Conservation (phyloP, 2,113 vertebrate species). For the Pedionomus torquatus region DNA sequence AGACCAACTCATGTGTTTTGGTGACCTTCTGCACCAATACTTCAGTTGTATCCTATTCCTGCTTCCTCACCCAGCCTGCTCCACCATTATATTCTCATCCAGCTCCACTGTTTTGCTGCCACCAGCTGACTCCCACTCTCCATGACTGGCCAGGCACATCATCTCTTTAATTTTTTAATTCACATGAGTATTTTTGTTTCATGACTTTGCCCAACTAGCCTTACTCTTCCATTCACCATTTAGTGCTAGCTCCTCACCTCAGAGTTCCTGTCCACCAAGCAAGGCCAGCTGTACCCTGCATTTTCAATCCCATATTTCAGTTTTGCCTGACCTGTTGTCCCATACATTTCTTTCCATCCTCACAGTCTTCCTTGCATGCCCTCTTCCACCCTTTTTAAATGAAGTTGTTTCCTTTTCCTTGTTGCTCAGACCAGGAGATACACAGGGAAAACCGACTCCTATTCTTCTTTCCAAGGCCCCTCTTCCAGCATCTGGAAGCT, state of each 20-base stretch:
- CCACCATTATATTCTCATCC: not conserved
- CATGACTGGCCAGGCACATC: not conserved
- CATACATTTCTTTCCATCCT: not conserved
- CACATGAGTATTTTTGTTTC: not conserved
- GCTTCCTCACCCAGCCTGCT: not conserved
- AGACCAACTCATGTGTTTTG: not conserved
- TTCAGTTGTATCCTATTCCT: not conserved
- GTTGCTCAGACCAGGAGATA: not conserved
- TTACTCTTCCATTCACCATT: not conserved
- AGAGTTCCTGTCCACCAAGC: not conserved
- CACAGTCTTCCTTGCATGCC: not conserved
- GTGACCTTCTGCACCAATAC: not conserved
- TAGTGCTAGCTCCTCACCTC: not conserved
- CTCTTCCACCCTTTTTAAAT: not conserved
- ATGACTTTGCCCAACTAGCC: not conserved
- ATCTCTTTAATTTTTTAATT: not conserved
- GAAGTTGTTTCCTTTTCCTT: not conserved
- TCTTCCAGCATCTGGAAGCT: conserved; percentile 23
- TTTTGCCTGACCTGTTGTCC: not conserved
- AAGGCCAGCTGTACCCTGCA: not conserved
- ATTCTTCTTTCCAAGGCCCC: not conserved
- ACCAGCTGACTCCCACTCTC: not conserved
- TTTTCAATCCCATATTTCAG: not conserved
- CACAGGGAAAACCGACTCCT: not conserved
- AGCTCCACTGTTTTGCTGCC: not conserved